Conservation (phyloP, 2,888 invertebrate species). For the Pristionchus exspectatus region DNA sequence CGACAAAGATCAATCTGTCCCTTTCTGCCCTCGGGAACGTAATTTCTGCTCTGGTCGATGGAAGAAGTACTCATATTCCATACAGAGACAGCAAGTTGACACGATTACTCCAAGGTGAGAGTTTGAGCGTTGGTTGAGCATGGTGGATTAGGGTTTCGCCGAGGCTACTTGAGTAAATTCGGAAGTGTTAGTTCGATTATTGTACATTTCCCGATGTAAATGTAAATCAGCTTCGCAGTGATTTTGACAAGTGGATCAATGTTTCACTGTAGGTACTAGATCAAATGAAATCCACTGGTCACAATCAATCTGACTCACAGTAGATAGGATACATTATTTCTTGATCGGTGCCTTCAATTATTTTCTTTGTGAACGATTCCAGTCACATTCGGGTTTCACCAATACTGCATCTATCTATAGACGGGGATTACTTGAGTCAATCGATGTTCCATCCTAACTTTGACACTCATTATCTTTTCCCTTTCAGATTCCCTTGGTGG, state of each 20-base stretch:
- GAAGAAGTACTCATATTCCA: constrained; percentile 96
- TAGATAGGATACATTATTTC: no score
- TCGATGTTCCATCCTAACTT: not conserved
- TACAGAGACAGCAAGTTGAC: constrained; percentile 98
- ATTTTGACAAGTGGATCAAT: not conserved
- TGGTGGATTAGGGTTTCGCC: not conserved
- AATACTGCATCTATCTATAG: not conserved
- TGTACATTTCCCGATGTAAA: not conserved
- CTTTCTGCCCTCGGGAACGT: constrained; percentile 97
- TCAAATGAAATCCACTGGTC: no score
- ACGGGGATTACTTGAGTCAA: no score
- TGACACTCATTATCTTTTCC: not conserved
- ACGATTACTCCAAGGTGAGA: constrained; percentile 87
- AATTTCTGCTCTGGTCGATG: constrained; percentile 97
- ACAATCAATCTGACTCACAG: no score
- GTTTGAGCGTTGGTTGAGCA: not conserved
- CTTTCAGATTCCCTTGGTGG: constrained; percentile 92
- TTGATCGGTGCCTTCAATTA: not conserved
- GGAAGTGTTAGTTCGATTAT: not conserved
- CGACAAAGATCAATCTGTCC: constrained; percentile 97
- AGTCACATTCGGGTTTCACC: not conserved
- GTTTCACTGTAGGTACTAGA: not conserved
- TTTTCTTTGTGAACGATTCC: not conserved
- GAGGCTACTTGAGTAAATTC: not conserved
- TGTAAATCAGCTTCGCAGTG: no score